Evolutionary conservation across 2,113 vertebrate genomes (phyloP).

Genomic region (Tricholaema leucomelas): DNA sequence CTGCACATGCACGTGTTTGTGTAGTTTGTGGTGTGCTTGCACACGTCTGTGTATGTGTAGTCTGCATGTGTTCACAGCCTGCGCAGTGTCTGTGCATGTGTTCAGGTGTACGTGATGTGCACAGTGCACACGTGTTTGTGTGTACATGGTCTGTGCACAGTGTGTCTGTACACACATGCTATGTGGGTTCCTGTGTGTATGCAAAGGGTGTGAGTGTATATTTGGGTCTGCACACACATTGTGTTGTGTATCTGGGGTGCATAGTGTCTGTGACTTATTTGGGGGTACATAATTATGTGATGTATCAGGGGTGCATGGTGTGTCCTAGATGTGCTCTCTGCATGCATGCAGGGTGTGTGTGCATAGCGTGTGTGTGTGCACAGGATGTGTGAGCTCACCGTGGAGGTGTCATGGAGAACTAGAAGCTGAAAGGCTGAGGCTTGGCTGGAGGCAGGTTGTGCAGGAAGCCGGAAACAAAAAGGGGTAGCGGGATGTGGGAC

Average conservation of each 20-base stretch:
- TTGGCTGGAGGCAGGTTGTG: neutral
- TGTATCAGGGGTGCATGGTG: accelerated
- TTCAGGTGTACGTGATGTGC: too few species aligned
- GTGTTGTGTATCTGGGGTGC: neutral
- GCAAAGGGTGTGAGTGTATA: neutral
- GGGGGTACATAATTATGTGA: neutral
- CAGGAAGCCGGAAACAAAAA: neutral
- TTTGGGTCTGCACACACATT: neutral
- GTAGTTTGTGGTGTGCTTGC: too few species aligned
- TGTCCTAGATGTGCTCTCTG: neutral
- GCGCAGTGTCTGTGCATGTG: too few species aligned
- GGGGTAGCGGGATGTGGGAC: neutral
- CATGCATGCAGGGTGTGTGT: neutral
- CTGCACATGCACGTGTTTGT: too few species aligned
- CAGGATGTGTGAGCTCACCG: neutral
- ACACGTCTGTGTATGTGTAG: too few species aligned
- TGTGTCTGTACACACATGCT: neutral
- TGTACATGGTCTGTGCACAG: neutral
- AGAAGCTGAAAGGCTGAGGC: neutral
- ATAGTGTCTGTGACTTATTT: neutral
- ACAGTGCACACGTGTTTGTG: too few species aligned
- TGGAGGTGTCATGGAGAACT: neutral
- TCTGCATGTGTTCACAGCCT: too few species aligned
- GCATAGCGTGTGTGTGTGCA: neutral
- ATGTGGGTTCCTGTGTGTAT: neutral